Evolutionary conservation across 2,113 vertebrate genomes (phyloP).

Genomic region (Blennius ocellaris): DNA sequence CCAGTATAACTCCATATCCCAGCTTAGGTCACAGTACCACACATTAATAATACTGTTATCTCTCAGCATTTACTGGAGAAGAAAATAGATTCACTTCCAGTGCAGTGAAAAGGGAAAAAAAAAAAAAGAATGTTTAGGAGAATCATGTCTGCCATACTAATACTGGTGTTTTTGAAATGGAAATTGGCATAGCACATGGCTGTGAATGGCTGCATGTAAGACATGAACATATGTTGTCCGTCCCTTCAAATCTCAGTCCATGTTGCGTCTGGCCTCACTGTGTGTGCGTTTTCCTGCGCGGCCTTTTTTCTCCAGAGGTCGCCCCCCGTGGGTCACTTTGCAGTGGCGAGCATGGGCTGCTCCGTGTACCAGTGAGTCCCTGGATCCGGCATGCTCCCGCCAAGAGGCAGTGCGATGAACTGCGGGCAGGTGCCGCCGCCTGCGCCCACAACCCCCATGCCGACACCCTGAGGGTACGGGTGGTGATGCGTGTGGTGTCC

Average conservation of each 20-base stretch:
- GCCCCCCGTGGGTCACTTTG: conserved; percentile 71
- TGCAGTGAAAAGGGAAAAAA: conserved; percentile 37
- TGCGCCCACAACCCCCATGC: conserved; percentile 69
- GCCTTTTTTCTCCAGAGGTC: conserved; percentile 33
- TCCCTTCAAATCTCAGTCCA: conserved; percentile 42
- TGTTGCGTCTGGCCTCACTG: conserved; percentile 51
- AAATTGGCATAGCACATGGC: conserved; percentile 51
- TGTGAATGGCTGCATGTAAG: conserved; percentile 53
- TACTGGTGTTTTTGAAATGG: conserved; percentile 25
- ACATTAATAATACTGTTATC: conserved; percentile 18
- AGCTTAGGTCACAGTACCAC: conserved; percentile 34
- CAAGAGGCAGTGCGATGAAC: conserved; percentile 82
- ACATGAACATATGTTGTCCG: conserved; percentile 57
- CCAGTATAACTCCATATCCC: conserved; percentile 29
- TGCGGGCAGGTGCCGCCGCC: conserved; percentile 77
- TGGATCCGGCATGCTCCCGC: conserved; percentile 79
- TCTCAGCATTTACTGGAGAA: conserved; percentile 17
- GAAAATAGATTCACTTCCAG: conserved; percentile 36
- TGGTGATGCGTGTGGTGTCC: conserved; percentile 87
- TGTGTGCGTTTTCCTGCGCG: conserved; percentile 63
- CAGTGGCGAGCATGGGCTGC: conserved; percentile 79
- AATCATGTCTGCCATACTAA: conserved; percentile 19
- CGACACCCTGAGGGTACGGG: conserved; percentile 83
- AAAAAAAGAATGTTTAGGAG: not conserved
- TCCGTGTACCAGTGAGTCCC: conserved; percentile 86